Evolutionary conservation across 2,888 invertebrate genomes (phyloP).

Genomic region (Phragmatobia fuliginosa): DNA sequence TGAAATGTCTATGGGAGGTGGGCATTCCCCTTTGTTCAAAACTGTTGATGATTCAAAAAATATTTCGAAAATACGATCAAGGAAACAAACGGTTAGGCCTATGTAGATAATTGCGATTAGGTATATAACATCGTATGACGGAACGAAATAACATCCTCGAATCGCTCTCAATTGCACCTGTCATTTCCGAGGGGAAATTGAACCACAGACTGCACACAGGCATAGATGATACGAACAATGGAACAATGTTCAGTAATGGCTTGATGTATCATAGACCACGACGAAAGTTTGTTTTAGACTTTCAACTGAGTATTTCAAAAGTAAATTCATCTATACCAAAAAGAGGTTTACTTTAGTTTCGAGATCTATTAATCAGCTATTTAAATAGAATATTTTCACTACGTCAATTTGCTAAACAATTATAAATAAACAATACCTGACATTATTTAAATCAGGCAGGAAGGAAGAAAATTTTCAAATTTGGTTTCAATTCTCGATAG

Average conservation of each 20-base stretch:
- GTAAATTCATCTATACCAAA: background rate
- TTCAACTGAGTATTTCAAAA: background rate
- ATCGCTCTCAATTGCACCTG: slow-evolving; percentile 19
- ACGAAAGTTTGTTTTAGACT: background rate
- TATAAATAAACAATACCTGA: no score
- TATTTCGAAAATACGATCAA: background rate
- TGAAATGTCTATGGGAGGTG: no score
- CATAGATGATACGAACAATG: background rate
- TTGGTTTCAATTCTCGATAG: no score
- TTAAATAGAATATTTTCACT: background rate
- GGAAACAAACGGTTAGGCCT: background rate
- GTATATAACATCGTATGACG: background rate
- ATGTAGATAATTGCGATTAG: background rate
- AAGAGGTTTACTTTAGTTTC: background rate
- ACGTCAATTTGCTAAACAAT: no score
- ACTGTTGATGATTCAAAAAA: no score
- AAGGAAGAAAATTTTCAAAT: no score
- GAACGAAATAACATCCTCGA: slow-evolving; percentile 12
- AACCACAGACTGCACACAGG: slow-evolving; percentile 6
- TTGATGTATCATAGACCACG: background rate
- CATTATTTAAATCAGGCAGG: no score
- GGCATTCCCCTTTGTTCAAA: no score
- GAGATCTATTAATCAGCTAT: background rate
- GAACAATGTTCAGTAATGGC: background rate
- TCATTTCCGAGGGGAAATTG: slow-evolving; percentile 13